Evolutionary conservation across 2,797 vertebrate genomes (phyloP).

Genomic region (Chelon labrosus): DNA sequence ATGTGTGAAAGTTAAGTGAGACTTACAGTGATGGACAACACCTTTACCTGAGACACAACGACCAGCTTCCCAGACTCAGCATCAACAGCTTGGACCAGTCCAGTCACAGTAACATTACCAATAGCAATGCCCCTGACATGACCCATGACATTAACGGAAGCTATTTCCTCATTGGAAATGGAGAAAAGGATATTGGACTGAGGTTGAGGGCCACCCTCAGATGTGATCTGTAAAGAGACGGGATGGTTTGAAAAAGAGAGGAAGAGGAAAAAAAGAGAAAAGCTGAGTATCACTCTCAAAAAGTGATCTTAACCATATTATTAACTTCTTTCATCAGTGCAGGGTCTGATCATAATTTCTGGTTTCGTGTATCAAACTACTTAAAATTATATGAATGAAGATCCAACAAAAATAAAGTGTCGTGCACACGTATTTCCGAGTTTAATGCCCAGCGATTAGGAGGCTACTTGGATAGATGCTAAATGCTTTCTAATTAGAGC

Average conservation of each 20-base stretch:
- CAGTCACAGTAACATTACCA: slow-evolving; percentile 90
- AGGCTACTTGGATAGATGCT: slow-evolving; percentile 20
- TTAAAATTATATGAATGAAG: slow-evolving; percentile 21
- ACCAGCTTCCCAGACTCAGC: slow-evolving; percentile 92
- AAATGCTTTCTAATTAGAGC: slow-evolving; percentile 44
- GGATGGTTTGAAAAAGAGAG: neutral
- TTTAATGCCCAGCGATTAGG: slow-evolving; percentile 40
- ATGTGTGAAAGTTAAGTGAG: neutral
- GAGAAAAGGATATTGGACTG: slow-evolving; percentile 97
- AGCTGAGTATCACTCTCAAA: slow-evolving; percentile 11
- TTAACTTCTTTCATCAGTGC: slow-evolving; percentile 34
- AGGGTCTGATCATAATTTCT: slow-evolving; percentile 24
- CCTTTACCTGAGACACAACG: slow-evolving; percentile 87
- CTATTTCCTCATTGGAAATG: slow-evolving; percentile 83
- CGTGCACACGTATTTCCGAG: slow-evolving; percentile 14
- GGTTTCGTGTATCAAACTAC: slow-evolving; percentile 21
- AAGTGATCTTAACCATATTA: slow-evolving; percentile 3
- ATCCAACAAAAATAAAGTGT: slow-evolving; percentile 25
- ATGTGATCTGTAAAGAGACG: slow-evolving; percentile 87
- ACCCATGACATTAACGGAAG: slow-evolving; percentile 86
- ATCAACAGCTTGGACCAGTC: slow-evolving; percentile 92
- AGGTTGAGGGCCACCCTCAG: slow-evolving; percentile 96
- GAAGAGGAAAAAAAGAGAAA: neutral
- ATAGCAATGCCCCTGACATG: slow-evolving; percentile 86
- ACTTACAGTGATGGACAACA: too few species aligned